A percentile compares a stretch with the other conserved stretches of the same genome.
Conservation (phyloP, 1,140 invertebrate species). For the Leptinotarsa undecemlineata region DNA sequence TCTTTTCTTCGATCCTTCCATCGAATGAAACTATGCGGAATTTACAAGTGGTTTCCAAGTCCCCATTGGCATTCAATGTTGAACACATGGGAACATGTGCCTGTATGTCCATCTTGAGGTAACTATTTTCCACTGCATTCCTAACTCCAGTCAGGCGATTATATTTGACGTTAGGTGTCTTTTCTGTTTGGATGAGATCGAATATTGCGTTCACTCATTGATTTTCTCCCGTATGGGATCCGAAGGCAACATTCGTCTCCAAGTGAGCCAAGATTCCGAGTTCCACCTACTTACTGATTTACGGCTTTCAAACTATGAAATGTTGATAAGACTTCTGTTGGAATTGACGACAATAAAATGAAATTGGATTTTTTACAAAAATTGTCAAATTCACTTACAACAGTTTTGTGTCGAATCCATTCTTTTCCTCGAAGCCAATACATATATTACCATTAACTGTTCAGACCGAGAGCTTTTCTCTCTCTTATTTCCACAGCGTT, state of each 20-base stretch:
- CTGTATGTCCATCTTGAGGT: too few relatives aligned
- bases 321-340: slow-evolving; percentile 49
- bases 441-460: slow-evolving; percentile 22
- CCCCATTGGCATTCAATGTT: too few relatives aligned
- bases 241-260: not conserved
- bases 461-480: slow-evolving; percentile 14
- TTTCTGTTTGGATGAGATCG: not conserved
- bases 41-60: too few relatives aligned
- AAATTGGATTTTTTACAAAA: slow-evolving; percentile 52
- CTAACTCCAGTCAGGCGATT: too few relatives aligned
- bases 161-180: not conserved
- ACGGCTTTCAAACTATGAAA: slow-evolving; percentile 52
- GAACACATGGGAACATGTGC: too few relatives aligned
- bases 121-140: too few relatives aligned
- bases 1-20: too few relatives aligned
- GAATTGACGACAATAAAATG: slow-evolving; percentile 51
- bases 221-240: slow-evolving; percentile 10
- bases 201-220: slow-evolving; percentile 9
- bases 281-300: slow-evolving; percentile 48
- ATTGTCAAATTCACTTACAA: slow-evolving; percentile 47
- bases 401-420: slow-evolving; percentile 37
- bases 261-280: slow-evolving; percentile 5
- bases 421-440: slow-evolving; percentile 18
- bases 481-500: slow-evolving; percentile 19
- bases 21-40: too few relatives aligned